Conservation (phyloP, 2,113 vertebrate species). For the Theropithecus gelada region DNA sequence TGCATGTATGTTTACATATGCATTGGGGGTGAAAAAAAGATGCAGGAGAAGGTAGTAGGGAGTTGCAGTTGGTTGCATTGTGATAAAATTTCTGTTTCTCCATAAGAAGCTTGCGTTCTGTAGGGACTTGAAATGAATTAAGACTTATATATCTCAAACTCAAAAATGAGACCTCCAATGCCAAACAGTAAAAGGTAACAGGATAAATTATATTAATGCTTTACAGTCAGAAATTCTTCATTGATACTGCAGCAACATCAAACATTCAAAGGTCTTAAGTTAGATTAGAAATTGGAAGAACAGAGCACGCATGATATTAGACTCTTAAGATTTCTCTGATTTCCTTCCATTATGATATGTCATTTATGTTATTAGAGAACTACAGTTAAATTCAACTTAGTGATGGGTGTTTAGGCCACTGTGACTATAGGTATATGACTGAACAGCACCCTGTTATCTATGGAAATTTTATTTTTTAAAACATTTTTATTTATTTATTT, state of each 20-base stretch:
- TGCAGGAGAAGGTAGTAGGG: neutral
- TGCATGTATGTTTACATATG: neutral
- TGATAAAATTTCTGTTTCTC: neutral
- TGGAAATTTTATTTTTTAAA: neutral
- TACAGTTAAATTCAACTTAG: neutral
- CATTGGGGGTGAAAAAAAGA: too few relatives aligned
- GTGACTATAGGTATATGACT: neutral
- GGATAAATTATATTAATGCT: slow-evolving; percentile 52
- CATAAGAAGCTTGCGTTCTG: neutral
- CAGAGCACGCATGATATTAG: neutral
- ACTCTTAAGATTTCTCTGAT: neutral
- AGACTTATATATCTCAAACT: slow-evolving; percentile 64
- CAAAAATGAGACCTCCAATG: slow-evolving; percentile 74
- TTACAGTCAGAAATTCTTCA: slow-evolving; percentile 68
- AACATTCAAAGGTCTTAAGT: neutral
- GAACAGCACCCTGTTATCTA: neutral
- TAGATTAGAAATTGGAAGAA: neutral
- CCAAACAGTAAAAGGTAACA: slow-evolving; percentile 66
- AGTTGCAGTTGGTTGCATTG: neutral
- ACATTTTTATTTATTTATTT: neutral
- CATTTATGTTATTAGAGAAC: neutral
- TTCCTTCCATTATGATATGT: neutral
- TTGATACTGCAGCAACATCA: neutral
- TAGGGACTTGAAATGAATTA: slow-evolving; percentile 62
- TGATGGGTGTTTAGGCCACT: neutral